These are phyloP conservation scores for Acrossocheilus wenchowensis DNA, from an alignment of 2,797 vertebrate species.

Conservation along the genomic window DNA sequence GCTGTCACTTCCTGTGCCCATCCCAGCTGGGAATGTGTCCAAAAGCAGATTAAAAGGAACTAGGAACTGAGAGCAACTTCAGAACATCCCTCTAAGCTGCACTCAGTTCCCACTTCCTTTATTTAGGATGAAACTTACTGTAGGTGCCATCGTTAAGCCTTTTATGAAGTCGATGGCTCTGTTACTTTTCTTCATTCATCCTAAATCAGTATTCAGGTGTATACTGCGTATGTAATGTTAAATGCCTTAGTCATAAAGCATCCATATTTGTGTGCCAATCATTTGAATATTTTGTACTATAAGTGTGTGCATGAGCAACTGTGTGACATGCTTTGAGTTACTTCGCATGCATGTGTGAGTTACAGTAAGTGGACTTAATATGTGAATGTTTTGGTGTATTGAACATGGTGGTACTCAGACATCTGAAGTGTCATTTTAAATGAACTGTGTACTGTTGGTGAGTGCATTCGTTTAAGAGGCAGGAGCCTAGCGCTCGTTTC, in stretches of 20 bases:
- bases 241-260: background rate
- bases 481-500: slow-evolving; percentile 82
- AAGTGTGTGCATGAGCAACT: background rate
- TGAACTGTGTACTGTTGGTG: slow-evolving; percentile 81
- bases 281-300: background rate
- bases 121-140: background rate
- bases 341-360: slow-evolving; percentile 79
- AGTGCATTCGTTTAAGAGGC: slow-evolving; percentile 89
- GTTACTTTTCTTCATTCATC: background rate
- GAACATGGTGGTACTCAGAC: background rate
- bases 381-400: slow-evolving; percentile 4
- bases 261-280: slow-evolving; percentile 64
- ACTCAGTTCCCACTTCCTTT: slow-evolving; percentile 32
- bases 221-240: background rate
- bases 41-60: slow-evolving; percentile 23
- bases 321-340: background rate
- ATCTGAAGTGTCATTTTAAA: slow-evolving; percentile 78
- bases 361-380: slow-evolving; percentile 41
- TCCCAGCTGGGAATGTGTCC: background rate
- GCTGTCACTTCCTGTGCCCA: background rate
- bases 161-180: background rate
- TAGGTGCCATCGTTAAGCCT: background rate
- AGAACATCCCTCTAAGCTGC: background rate
- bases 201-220: background rate
- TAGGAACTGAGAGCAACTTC: slow-evolving; percentile 9